A percentile compares a stretch with the other conserved stretches of the same genome.
These are phyloP conservation scores for Leucoraja erinaceus DNA, from an alignment of 2,113 vertebrate species.

Conservation along the genomic window DNA sequence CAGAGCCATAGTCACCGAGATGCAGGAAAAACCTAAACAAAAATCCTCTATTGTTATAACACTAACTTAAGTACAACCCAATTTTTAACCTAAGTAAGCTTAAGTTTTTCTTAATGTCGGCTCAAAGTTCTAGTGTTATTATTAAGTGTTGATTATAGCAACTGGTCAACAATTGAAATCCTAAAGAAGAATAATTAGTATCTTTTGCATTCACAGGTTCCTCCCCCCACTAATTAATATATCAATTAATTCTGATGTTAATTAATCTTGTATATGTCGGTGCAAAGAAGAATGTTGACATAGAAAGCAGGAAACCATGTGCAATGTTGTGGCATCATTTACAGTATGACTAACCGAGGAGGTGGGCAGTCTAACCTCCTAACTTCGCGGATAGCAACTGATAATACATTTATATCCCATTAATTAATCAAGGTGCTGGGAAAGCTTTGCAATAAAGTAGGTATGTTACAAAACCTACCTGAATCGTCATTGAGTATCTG, in stretches of 20 bases:
- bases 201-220: neutral
- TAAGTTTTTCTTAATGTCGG: neutral
- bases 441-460: slow-evolving; percentile 11
- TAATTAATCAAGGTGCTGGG: neutral
- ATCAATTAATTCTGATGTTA: neutral
- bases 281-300: neutral
- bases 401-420: neutral
- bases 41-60: neutral
- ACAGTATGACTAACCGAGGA: neutral
- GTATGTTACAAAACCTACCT: too few relatives aligned
- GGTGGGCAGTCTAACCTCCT: neutral
- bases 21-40: slow-evolving; percentile 79
- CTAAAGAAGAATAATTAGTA: neutral
- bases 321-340: neutral
- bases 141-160: neutral
- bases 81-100: neutral
- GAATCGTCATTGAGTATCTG: too few relatives aligned
- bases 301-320: neutral
- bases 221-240: neutral
- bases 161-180: neutral
- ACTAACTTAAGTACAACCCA: neutral
- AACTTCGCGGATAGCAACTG: neutral
- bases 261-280: neutral
- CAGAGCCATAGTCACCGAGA: slow-evolving; percentile 86
- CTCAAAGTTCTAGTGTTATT: neutral